Conservation (phyloP, 2,113 vertebrate genomes). For the Oceanodroma tethys region DNA sequence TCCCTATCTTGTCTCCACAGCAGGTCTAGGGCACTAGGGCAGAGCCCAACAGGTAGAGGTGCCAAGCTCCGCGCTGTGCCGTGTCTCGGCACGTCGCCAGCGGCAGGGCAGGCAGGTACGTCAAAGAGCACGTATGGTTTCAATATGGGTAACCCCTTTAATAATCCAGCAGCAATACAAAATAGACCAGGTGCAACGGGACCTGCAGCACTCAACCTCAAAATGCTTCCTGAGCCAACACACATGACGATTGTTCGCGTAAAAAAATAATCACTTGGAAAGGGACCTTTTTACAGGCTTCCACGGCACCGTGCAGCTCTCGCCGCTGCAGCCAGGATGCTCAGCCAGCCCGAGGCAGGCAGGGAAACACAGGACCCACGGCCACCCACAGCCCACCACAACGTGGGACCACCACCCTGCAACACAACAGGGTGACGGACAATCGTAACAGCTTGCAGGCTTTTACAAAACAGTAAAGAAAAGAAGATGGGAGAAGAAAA, state of each 20-base stretch:
- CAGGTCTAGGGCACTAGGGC: neutral
- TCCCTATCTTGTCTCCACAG: neutral
- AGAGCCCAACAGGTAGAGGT: neutral
- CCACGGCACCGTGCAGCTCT: neutral
- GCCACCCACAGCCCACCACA: neutral
- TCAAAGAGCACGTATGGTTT: fast-evolving
- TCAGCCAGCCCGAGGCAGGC: neutral
- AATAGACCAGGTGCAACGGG: neutral
- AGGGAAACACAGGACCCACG: neutral
- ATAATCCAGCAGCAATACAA: neutral
- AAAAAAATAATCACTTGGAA: neutral
- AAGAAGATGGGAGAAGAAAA: neutral
- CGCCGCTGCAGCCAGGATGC: fast-evolving
- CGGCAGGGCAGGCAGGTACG: neutral
- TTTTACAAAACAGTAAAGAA: neutral
- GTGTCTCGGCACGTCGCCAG: fast-evolving
- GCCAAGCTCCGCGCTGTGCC: fast-evolving
- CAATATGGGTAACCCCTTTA: fast-evolving
- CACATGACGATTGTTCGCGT: fast-evolving
- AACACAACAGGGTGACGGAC: neutral
- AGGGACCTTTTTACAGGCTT: neutral
- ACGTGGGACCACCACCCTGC: neutral
- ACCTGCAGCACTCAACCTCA: neutral
- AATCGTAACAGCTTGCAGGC: neutral
- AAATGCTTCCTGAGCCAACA: neutral